These are phyloP conservation scores for Rhineura floridana DNA, from an alignment of 2,113 vertebrate genomes.

Conservation along the genomic window DNA sequence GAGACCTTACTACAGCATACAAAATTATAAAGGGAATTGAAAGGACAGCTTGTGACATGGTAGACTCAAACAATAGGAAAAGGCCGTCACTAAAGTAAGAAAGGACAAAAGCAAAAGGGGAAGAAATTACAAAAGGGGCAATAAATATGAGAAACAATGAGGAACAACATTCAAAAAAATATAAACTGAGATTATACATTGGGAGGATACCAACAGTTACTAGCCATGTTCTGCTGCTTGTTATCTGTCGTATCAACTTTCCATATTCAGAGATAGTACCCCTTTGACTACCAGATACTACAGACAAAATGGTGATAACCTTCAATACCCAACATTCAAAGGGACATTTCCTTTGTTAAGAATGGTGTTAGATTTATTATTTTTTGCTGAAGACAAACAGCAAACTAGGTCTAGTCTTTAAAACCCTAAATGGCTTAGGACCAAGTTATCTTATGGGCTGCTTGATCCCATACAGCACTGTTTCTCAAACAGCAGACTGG, in stretches of 20 bases:
- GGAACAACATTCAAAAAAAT: constrained; percentile 56
- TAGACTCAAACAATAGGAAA: constrained; percentile 63
- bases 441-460: neutral
- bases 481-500: too few species aligned
- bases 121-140: constrained; percentile 65
- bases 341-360: neutral
- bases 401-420: neutral
- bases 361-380: too few species aligned
- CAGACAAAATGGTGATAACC: neutral
- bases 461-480: too few species aligned
- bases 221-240: neutral
- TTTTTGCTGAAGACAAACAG: neutral
- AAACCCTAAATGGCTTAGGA: neutral
- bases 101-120: constrained; percentile 65
- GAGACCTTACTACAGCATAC: constrained; percentile 40
- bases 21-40: constrained; percentile 63
- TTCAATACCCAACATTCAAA: neutral
- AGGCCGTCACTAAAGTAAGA: constrained; percentile 57
- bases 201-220: neutral
- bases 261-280: neutral
- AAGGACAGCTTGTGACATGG: constrained; percentile 62
- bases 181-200: constrained; percentile 34
- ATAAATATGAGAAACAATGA: constrained; percentile 62
- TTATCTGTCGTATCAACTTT: neutral
- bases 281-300: neutral